Evolutionary conservation across 2,888 invertebrate genomes (phyloP), one percentile per base, ranked within the genome.

Genomic region (Xanthorhoe spadicearia): DNA sequence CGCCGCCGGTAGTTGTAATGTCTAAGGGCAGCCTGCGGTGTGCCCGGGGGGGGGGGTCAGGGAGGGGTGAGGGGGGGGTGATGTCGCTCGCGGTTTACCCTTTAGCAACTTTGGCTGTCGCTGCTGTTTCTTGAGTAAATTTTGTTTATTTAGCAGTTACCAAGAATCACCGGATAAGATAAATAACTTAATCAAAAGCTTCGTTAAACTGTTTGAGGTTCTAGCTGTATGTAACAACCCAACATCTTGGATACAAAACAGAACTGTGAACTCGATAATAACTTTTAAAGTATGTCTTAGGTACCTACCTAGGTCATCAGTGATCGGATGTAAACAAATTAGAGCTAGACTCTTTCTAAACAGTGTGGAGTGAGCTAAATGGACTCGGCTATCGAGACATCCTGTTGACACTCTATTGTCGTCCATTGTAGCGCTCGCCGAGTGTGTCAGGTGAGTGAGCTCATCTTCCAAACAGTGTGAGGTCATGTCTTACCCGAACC

Each of bases 11-110:
- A 23, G 13, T 23, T 19, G 19, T 19, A 51, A 23, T 23, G 9
- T 13, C 13, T 23, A 23, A 1, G 6, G n/a, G n/a, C 38, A n/a
- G 32, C 49, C 15, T 49, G 17, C 17, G 10, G 32, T 23, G n/a
- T 7, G 7, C 7, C n/a, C 9, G 35, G 35, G 9, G 35, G 0
- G 35, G 35, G 35, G 35, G 35, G 35, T 7, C 10, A 0, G 38
- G 7, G 38, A 32, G 38, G 10, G 38, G 10, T 1, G 38, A 1
- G 10, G 38, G 38, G 38, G 13, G 13, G 2, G 38, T 9, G 38
- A 13, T 13, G 38, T 43, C 38, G 35, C 51, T 23, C 35, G 55
- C 17, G 38, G 54, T 17, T 55, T 38, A 43, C 38, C 38, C 38
- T 43, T 43, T 43, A 43, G 38, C 13, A 43, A 43, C 38, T 43